Evolutionary conservation across 2,113 vertebrate species (phyloP), one percentile per base, ranked within the genome.

Genomic region (Chlamydotis undulata): DNA sequence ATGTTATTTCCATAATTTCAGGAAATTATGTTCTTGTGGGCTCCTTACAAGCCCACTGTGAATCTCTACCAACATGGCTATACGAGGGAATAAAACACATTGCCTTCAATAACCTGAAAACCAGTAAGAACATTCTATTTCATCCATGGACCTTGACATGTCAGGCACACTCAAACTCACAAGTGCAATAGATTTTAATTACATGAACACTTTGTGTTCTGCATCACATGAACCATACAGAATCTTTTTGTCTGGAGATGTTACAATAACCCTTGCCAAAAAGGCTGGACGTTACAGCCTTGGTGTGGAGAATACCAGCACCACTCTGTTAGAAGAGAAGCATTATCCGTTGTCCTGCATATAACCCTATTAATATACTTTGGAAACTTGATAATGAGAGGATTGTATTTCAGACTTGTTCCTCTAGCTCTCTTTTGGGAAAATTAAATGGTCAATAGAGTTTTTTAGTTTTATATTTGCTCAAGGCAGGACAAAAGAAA

Each of bases 211-310:
- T 80, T 79, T 18, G 37, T 68, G 23, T 81, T 92, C 64, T 87
- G 47, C 60, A 49, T 59, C 52, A 71, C 10, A 84, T 26, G 52
- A 93, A 78, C 19, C 31, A 59, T 33, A 78, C 25, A 80, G 75
- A 67, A 25, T 55, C 19, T 92, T 91, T 77, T 87, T 56, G 25
- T 76, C 65, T 91, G 81, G 69, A 89, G 84, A 84, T 19, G 35
- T 57, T 94, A 79, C 65, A 76, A n/a, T 87, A 82, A 50, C 3
- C 1, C 31, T 75, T 43, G 4, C 43, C 82, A 69, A 84, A 94
- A 94, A 82, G 25, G 21, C 52, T 89, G 91, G 47, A 76, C 56
- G 8, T 81, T 75, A 16, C 39, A 53, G 33, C 21, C 52, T 93
- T 33, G 53, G 37, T 2, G 33, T 52, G 87, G 14, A 68, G 56